phyloP scores from a whole-genome alignment of 2,797 vertebrate genomes.

The Gallinago stenura region DNA sequence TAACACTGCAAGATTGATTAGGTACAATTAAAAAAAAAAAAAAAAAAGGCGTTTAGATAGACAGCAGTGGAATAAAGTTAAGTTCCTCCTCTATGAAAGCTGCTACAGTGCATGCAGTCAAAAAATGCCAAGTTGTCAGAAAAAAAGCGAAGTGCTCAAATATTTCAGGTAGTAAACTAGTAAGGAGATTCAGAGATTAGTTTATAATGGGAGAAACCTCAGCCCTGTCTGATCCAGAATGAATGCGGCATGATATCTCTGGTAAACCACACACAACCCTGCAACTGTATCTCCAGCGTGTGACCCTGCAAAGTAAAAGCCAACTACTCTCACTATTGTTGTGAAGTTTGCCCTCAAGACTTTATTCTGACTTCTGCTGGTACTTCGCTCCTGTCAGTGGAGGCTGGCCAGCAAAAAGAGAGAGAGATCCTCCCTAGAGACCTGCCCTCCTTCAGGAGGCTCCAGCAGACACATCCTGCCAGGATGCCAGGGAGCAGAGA shows the following conservation, averaged over 20 bases:
- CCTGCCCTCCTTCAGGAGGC: not conserved
- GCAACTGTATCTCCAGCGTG: not conserved
- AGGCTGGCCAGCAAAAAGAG: not conserved
- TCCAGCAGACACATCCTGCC: not conserved
- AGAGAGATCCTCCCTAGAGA: not conserved
- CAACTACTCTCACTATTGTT: not conserved
- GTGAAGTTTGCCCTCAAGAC: not conserved
- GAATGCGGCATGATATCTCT: not conserved
- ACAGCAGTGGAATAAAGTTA: not conserved
- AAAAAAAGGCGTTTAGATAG: not conserved
- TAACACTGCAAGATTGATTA: slow-evolving; percentile 46
- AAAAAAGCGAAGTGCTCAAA: not conserved
- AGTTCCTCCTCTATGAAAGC: not conserved
- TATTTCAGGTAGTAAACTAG: not conserved
- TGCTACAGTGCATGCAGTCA: not conserved
- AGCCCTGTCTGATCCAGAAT: not conserved
- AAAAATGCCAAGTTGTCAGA: not conserved
- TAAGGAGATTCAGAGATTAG: not conserved
- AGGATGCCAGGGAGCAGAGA: not conserved
- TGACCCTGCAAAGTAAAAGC: not conserved
- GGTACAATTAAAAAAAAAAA: not conserved
- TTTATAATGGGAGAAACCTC: not conserved
- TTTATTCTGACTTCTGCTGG: not conserved
- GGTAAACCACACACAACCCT: not conserved
- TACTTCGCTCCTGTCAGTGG: accelerated